A percentile compares a stretch with the other conserved stretches of the same genome.
These are phyloP conservation scores for Melanophora roralis DNA, from an alignment of 2,888 invertebrate genomes.

Conservation along the genomic window DNA sequence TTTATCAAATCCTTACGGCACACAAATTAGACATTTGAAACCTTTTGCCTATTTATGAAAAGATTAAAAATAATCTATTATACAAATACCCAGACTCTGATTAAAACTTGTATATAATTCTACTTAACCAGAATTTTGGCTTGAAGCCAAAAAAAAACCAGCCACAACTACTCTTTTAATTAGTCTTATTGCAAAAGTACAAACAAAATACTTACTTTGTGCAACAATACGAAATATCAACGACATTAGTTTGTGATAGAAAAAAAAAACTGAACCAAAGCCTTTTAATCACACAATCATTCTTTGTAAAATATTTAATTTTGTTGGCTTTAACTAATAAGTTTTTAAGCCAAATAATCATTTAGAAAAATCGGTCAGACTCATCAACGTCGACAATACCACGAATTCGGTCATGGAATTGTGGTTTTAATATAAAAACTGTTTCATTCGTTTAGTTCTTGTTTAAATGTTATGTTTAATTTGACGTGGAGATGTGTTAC, in stretches of 20 bases:
- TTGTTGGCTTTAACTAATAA: constrained; percentile 12
- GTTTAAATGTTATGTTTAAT: background rate
- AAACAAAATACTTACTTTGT: background rate
- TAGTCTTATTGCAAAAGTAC: constrained; percentile 38
- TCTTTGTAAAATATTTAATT: background rate
- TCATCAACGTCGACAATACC: constrained; percentile 29
- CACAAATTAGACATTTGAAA: too few species aligned
- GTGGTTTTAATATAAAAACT: constrained; percentile 12
- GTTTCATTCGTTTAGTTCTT: constrained; percentile 4
- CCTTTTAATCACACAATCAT: constrained; percentile 14
- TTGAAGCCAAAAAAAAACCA: constrained; percentile 38
- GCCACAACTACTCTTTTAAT: constrained; percentile 25
- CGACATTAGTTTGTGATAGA: constrained; percentile 30
- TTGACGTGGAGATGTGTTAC: constrained; percentile 3
- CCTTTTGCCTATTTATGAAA: too few species aligned
- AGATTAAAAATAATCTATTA: too few species aligned
- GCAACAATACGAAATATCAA: constrained; percentile 1
- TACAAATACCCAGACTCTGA: too few species aligned
- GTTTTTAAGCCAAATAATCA: constrained; percentile 45
- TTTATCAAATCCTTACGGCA: too few species aligned
- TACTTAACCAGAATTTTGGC: constrained; percentile 30
- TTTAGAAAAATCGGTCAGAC: constrained; percentile 55
- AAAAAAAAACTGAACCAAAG: constrained; percentile 36
- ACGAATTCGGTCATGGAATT: constrained; percentile 52
- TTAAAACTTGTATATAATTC: too few species aligned